A percentile compares a stretch with the other conserved stretches of the same genome.
Conservation (phyloP, 2,888 invertebrate genomes). For the Chrysolina oricalcia region DNA sequence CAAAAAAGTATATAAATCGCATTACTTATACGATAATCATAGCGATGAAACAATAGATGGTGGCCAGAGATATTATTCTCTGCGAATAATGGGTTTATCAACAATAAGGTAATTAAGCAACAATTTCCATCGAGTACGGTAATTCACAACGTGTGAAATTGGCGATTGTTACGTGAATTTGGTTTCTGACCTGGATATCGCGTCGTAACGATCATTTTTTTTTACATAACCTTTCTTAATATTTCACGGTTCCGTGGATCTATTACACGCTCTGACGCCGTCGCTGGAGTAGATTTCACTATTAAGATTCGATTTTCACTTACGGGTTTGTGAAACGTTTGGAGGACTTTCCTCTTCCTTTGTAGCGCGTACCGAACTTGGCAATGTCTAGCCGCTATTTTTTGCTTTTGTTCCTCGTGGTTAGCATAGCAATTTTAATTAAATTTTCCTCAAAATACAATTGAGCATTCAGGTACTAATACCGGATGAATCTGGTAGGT, state of each 20-base stretch:
- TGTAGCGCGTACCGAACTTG: no score
- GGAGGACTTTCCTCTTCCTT: no score
- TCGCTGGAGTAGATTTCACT: not conserved
- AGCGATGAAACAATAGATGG: constrained; percentile 2
- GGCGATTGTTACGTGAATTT: constrained; percentile 25
- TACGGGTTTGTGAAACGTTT: not conserved
- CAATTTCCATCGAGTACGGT: constrained; percentile 18
- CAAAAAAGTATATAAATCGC: not conserved
- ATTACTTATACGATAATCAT: constrained; percentile 8
- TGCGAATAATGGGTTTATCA: constrained; percentile 40
- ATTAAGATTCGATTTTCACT: constrained; percentile 3
- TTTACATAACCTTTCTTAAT: constrained; percentile 25
- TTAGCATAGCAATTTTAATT: no score
- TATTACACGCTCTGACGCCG: constrained; percentile 6
- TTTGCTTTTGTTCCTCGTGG: no score
- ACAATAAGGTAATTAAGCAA: constrained; percentile 28
- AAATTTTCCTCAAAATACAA: no score
- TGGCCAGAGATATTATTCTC: constrained; percentile 30
- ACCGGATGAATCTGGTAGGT: no score
- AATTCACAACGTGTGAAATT: constrained; percentile 34
- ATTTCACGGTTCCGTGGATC: constrained; percentile 25
- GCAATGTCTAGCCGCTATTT: no score
- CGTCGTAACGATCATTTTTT: constrained; percentile 13
- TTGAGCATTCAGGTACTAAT: no score
- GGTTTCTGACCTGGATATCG: constrained; percentile 26